Base-by-base conservation (phyloP, 2,113 vertebrate genomes). In the Raja brachyura region DNA sequence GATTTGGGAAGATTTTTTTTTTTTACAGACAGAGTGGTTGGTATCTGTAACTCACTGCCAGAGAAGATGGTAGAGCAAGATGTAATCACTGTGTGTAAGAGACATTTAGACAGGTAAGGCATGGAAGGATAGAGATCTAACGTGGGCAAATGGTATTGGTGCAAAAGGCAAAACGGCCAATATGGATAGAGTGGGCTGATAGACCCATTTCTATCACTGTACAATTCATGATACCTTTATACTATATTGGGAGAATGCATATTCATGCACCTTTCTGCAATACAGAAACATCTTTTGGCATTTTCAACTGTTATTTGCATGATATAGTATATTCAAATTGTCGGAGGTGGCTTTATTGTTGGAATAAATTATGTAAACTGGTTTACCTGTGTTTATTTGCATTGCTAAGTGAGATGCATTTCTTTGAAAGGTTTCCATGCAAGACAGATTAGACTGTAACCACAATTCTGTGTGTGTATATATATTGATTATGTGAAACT, bases 381-480 rank as follows among this genome's bases (percentile, higher is more conserved):
- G 20, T 7, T 70, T 39, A 68, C 63, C 33, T 70, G 31, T 90
- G 86, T 9, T 16, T 70, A 31, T 86, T 90, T 90, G 61, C n/a
- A 90, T 90, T 90, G 88, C 20, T 90, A 66, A 70, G 28, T 22
- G 33, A 83, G 8, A 39, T 70, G 56, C 59, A 90, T 22, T 16
- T 90, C 39, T 90, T 31, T 48, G 66, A 90, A 90, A 8, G 31
- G 31, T 70, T 90, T 39, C 66, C 28, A 39, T 18, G 63, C 61
- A 70, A 68, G 31, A 22, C 88, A 90, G 88, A 90, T 90, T 61
- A 86, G 31, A 22, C 88, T 68, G 16, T 39, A 90, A 90, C 56
- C 28, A 85, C 56, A 59, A 63, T 61, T n/a, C 56, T 59, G 61
- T 63, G 83, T 86, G 56, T 63, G 83, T 61, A 7, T 63, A 28